Evolutionary conservation across 2,888 invertebrate genomes (phyloP), one percentile per base, ranked within the genome.

Genomic region (Augochlorella aurata): DNA sequence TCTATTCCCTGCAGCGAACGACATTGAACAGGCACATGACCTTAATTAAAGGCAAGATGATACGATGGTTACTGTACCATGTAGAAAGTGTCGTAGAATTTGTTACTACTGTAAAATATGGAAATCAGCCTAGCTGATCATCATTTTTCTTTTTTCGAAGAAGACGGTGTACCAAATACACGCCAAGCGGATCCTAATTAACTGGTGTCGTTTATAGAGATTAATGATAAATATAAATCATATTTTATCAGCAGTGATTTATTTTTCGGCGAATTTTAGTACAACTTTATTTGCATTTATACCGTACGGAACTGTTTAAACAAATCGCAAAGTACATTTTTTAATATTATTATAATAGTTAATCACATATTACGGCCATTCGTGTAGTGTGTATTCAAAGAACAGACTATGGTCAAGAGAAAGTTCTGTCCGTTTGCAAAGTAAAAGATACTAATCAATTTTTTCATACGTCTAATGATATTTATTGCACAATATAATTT

Each of bases 21-120:
- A 84, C 87, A 90, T 89, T 88, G 87, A 92, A 92, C 90, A 92
- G 91, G 92, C 91, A 90, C 92, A 90, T 89, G 91, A 88, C 91
- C 92, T 91, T 91, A 92, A 93, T 92, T 82, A 75, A 79, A 58
- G 52, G 49, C 44, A 18, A 63, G 50, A 65, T 71, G 52, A 63
- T 21, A 58, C 38, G 16, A 44, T 44, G n/a, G 45, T 58, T 66
- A 68, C 73, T 69, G 47, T 75, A 63, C 49, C 72, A 24, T 16
- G 18, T 38, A 54, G 58, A 54, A 74, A 79, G 75, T 61, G 65
- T 44, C n/a, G 67, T 24, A 82, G 38, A 70, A 18, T 67, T 69
- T 81, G 79, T 76, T 72, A 66, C 29, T 74, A 73, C 54, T 63
- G 14, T 10, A 44, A 75, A 10, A 8, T 18, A 16, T n/a, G 5